Evolutionary conservation across 1,140 invertebrate genomes (phyloP), one percentile per base, ranked within the genome.

Genomic region (Plectrocnemia conspersa): DNA sequence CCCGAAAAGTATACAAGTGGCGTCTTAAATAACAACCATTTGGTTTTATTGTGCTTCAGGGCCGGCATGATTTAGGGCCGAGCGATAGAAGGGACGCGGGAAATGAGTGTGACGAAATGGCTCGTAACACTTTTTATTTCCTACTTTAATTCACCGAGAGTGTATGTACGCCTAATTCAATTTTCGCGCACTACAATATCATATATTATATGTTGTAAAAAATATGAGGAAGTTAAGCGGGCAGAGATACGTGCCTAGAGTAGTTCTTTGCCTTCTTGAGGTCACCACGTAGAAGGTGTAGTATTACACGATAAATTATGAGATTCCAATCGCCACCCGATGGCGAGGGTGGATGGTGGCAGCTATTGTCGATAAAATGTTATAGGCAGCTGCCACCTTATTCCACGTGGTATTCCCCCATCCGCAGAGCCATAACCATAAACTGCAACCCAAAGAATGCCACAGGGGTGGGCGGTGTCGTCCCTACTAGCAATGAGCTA

Each of bases 331-430:
- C 23, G 25, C 13, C 16, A 15, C 21, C 29, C 33, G 19, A 7
- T 13, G 10, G 27, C 7, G 7, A 29, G 3, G 19, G 21, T 2
- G 22, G 33, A 38, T 38, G 38, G 33, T 47, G 16, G 15, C 53
- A 29, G 13, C 53, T 42, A 36, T 47, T 40, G 55, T 45, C 55
- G 55, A 57, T 57, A 57, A 57, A 57, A 57, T 47, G 45, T 47
- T 24, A 32, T 24, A 41, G n/a, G 15, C 15, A 16, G 42, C 19
- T 22, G 22, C 54, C 46, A 48, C 45, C 23, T 16, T n/a, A 7
- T 9, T 16, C 41, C 38, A 5, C 25, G 41, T 19, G 16, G 15
- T 22, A 13, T 6, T 27, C 42, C 27, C 11, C 16, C 18, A 23
- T 21, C 52, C 45, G 5, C 9, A n/a, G 27, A 11, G 19, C 38